Evolutionary conservation across 1,140 invertebrate genomes (phyloP).

Genomic region (Hycleus phaleratus): DNA sequence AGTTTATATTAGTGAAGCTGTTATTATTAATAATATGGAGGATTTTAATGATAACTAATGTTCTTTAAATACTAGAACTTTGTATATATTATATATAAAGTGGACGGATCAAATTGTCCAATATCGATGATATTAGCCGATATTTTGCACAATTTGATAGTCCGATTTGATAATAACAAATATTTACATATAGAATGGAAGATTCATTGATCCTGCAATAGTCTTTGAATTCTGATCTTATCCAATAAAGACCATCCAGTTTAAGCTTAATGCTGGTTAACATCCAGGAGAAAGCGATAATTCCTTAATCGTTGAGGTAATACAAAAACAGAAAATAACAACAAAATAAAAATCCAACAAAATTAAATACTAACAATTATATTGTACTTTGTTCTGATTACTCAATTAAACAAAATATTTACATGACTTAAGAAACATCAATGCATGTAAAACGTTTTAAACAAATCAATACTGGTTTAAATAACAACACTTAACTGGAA

Average conservation of each 20-base stretch:
- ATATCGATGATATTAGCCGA: too few species aligned
- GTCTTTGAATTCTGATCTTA: not conserved
- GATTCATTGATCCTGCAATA: not conserved
- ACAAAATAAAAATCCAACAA: conserved; percentile 10
- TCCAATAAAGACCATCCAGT: not conserved
- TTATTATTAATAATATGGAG: not conserved
- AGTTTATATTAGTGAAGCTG: conserved; percentile 11
- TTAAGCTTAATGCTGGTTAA: conserved; percentile 6
- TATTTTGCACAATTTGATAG: too few species aligned
- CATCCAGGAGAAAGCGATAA: not conserved
- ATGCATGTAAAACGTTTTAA: not conserved
- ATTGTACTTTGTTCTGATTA: conserved; percentile 3
- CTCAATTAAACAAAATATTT: conserved; percentile 8
- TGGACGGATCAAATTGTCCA: too few species aligned
- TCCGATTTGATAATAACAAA: conserved; percentile 8
- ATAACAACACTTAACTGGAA: too few species aligned
- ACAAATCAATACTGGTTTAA: not conserved
- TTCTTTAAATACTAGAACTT: too few species aligned
- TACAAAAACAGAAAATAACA: not conserved
- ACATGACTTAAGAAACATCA: conserved; percentile 13
- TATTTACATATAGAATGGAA: conserved; percentile 12
- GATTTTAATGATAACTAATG: too few species aligned
- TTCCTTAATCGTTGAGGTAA: not conserved
- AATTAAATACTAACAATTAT: conserved; percentile 13
- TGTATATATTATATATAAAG: too few species aligned